Evolutionary conservation across 1,140 invertebrate species (phyloP).

Genomic region (Bombyx mori): DNA sequence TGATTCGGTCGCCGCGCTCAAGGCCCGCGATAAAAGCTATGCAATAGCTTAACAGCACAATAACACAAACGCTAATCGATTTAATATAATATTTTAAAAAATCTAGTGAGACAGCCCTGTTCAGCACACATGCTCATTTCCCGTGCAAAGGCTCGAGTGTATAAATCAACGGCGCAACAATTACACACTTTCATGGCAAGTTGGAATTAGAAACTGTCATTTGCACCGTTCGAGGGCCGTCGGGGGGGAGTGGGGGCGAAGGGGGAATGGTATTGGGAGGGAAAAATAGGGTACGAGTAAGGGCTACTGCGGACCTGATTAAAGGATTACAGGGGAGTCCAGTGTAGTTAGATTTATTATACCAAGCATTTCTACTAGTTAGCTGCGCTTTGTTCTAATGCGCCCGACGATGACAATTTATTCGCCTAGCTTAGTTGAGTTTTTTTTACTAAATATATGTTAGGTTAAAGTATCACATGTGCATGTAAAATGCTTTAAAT

Average conservation of each 20-base stretch:
- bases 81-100: not conserved
- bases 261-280: conserved; percentile 41
- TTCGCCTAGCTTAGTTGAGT: not conserved
- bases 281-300: conserved; percentile 64
- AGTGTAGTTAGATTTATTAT: conserved; percentile 67
- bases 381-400: conserved; percentile 30
- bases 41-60: too few relatives aligned
- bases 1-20: too few relatives aligned
- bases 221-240: conserved; percentile 63
- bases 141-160: conserved; percentile 49
- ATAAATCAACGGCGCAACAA: conserved; percentile 68
- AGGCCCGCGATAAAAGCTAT: too few relatives aligned
- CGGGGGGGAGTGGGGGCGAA: conserved; percentile 18
- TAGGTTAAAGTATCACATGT: too few relatives aligned
- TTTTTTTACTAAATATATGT: too few relatives aligned
- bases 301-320: conserved; percentile 65
- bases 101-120: conserved; percentile 10
- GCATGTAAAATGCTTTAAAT: too few relatives aligned
- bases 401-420: conserved; percentile 3
- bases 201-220: conserved; percentile 73
- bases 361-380: conserved; percentile 65
- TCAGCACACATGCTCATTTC: conserved; percentile 28
- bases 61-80: too few relatives aligned
- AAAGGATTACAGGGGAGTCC: conserved; percentile 66
- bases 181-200: conserved; percentile 71